Evolutionary conservation across 2,797 vertebrate species (phyloP).

Genomic region (Thalassophryne amazonica): DNA sequence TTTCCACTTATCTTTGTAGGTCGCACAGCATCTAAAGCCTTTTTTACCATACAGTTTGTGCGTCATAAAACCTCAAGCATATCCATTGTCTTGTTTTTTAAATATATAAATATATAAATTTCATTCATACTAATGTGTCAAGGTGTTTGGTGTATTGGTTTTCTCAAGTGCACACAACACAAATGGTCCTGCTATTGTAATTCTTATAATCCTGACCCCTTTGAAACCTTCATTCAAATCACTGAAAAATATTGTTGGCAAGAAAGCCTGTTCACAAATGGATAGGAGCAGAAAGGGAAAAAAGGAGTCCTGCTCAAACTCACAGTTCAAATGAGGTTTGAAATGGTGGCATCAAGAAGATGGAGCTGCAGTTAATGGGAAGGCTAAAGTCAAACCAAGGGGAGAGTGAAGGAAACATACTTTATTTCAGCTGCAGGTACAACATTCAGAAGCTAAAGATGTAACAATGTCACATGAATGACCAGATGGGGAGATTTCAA

Average conservation of each 20-base stretch:
- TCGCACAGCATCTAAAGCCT: slow-evolving; percentile 3
- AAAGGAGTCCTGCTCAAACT: slow-evolving; percentile 17
- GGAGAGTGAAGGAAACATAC: neutral
- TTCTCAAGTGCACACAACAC: slow-evolving; percentile 41
- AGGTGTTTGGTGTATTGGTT: slow-evolving; percentile 41
- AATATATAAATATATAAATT: too few species aligned
- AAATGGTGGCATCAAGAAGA: neutral
- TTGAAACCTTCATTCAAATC: slow-evolving; percentile 36
- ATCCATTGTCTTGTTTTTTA: too few species aligned
- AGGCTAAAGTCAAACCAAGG: slow-evolving; percentile 13
- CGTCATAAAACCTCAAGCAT: slow-evolving; percentile 41
- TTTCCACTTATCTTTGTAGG: slow-evolving; percentile 36
- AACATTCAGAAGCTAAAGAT: neutral
- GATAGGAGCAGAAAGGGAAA: slow-evolving; percentile 30
- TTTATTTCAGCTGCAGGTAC: neutral
- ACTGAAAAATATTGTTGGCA: slow-evolving; percentile 45
- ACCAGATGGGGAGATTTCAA: too few species aligned
- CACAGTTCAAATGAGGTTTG: slow-evolving; percentile 1
- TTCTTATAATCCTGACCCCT: slow-evolving; percentile 44
- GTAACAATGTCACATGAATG: neutral
- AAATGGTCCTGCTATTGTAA: slow-evolving; percentile 35
- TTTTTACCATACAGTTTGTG: slow-evolving; percentile 26
- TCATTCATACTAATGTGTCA: slow-evolving; percentile 38
- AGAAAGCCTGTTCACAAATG: slow-evolving; percentile 44
- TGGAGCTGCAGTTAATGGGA: slow-evolving; percentile 20